Evolutionary conservation across 2,888 invertebrate genomes (phyloP), one percentile per base, ranked within the genome.

Genomic region (Spatulosminthurus flaviceps): DNA sequence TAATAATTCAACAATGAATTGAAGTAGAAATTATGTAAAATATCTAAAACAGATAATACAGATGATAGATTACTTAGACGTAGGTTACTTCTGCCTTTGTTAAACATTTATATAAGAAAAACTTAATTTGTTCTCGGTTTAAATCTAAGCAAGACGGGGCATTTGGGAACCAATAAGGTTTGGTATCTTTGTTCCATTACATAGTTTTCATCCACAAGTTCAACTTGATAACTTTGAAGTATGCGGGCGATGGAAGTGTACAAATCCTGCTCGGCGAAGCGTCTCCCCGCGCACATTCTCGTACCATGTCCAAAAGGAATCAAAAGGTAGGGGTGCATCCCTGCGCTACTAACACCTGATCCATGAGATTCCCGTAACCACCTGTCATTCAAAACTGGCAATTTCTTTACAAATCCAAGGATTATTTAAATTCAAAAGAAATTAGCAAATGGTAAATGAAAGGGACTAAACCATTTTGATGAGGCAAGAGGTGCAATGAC

Each of bases 191-290:
- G 89, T 64, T 88, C 86, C 77, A 90, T 86, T 2, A 84, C 81
- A 7, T 87, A 87, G 11, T 86, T 86, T 13, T 83, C 78, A 67
- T 87, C 86, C 43, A 86, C 83, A 80, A 88, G 88, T 71, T 87
- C 86, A 26, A 90, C 85, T 64, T 86, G 85, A 86, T 89, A 90
- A 51, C 87, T 87, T 81, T 87, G 87, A 16, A 90, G 84, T 80
- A 90, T 86, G 81, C 88, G 87, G 0, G 87, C 86, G 22, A 90
- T 81, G 11, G 87, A 83, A 4, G 90, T 88, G 81, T 89, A 88
- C 77, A 90, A 86, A 85, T 90, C 90, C 85, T 90, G 90, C 83
- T 90, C 90, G 1, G 90, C 90, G 86, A 90, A 89, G 81, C 90
- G 86, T 77, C 90, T 87, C 34, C 90, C 90, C 79, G 89, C 89